Evolutionary conservation across 1,140 invertebrate genomes (phyloP).

Genomic region (Drosophila fuyamai): DNA sequence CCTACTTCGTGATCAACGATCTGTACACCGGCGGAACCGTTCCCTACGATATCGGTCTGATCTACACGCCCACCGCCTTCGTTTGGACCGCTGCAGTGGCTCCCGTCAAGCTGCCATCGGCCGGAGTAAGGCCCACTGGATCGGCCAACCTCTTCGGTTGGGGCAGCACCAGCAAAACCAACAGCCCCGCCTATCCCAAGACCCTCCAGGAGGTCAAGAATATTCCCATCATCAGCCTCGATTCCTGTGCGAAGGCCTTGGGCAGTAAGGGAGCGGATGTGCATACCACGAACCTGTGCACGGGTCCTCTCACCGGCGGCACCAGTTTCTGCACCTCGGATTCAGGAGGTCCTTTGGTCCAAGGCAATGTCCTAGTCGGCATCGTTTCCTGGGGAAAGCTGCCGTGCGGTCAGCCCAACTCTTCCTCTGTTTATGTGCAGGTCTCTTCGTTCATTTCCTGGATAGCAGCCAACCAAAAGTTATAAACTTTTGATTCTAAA

Average conservation of each 20-base stretch:
- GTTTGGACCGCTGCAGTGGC: constrained; percentile 84
- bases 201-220: constrained; percentile 80
- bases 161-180: constrained; percentile 85
- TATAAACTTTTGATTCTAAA: neutral
- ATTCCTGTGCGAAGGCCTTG: constrained; percentile 67
- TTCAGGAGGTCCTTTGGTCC: constrained; percentile 85
- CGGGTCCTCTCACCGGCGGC: constrained; percentile 85
- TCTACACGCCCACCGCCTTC: constrained; percentile 85
- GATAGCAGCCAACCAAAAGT: constrained; percentile 85
- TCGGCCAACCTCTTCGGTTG: constrained; percentile 84
- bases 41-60: constrained; percentile 86
- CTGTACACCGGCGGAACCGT: constrained; percentile 81
- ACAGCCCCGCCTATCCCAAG: constrained; percentile 72
- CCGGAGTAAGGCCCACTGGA: constrained; percentile 84
- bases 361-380: constrained; percentile 79
- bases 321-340: constrained; percentile 85
- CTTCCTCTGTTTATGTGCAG: constrained; percentile 90
- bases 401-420: constrained; percentile 86
- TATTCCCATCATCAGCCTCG: constrained; percentile 71
- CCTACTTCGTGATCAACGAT: constrained; percentile 62
- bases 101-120: constrained; percentile 80
- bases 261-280: constrained; percentile 73
- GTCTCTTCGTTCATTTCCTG: constrained; percentile 88
- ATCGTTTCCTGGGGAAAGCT: constrained; percentile 85
- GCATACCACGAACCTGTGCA: constrained; percentile 85